Percentiles rank a stretch among this genome's conserved stretches.
These are phyloP conservation scores for Stegostoma tigrinum DNA, from an alignment of 2,113 vertebrate species.

Conservation along the genomic window DNA sequence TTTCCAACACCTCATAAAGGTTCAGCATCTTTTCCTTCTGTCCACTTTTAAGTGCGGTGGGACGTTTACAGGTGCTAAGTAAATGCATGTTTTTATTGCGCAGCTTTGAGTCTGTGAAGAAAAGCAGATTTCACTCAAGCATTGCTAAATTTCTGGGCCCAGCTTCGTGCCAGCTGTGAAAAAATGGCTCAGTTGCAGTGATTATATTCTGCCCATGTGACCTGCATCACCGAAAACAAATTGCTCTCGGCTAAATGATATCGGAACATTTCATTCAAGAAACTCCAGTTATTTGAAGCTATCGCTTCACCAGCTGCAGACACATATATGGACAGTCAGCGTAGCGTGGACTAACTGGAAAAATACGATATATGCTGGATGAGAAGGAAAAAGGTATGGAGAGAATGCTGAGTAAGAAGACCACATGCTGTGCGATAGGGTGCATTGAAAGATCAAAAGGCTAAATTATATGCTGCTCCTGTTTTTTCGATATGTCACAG, in stretches of 20 bases:
- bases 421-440: background rate
- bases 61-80: background rate
- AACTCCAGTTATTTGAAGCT: background rate
- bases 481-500: constrained; percentile 25
- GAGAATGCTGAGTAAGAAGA: constrained; percentile 20
- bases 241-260: background rate
- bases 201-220: background rate
- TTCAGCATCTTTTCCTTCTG: background rate
- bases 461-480: constrained; percentile 16
- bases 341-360: background rate
- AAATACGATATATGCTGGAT: background rate
- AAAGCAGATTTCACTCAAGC: background rate
- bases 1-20: background rate
- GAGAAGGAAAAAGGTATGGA: background rate
- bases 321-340: background rate
- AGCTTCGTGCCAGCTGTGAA: background rate
- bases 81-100: background rate
- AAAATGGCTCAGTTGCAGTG: background rate
- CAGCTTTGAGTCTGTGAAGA: background rate
- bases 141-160: background rate
- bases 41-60: background rate
- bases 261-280: constrained; percentile 9
- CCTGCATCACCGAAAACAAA: background rate
- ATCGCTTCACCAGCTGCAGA: background rate
- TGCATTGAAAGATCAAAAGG: constrained; percentile 21